phyloP scores from a whole-genome alignment of 2,888 invertebrate species.

The Plagodis pulveraria region DNA sequence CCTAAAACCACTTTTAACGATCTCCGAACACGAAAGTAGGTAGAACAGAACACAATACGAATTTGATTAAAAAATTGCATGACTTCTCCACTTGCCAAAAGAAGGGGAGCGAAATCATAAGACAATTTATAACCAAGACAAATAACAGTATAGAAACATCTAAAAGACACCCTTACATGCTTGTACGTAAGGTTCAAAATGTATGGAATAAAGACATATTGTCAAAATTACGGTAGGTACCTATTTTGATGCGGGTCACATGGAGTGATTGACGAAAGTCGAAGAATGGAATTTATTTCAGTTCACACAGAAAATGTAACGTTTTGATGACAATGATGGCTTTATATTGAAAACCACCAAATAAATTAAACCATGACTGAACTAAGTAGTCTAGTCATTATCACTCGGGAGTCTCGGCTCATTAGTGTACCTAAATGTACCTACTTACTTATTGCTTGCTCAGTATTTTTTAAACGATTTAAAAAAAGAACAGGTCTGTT shows the following conservation, averaged over 20 bases:
- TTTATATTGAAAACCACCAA: too few species aligned
- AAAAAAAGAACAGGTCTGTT: too few species aligned
- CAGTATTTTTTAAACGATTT: too few species aligned
- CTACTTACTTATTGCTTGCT: too few species aligned
- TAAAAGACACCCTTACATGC: constrained; percentile 3
- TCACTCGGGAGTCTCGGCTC: too few species aligned
- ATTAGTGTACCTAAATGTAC: too few species aligned
- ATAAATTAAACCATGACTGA: too few species aligned
- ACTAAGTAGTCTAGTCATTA: too few species aligned
- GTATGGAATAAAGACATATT: not conserved
- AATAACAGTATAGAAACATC: constrained; percentile 7
- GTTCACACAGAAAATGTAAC: too few species aligned
- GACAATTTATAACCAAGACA: constrained; percentile 30
- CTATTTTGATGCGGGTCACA: constrained; percentile 15
- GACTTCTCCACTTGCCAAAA: constrained; percentile 59
- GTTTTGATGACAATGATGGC: too few species aligned
- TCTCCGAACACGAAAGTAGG: constrained; percentile 41
- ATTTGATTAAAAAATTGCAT: constrained; percentile 81
- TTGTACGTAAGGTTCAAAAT: not conserved
- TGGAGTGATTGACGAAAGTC: constrained; percentile 13
- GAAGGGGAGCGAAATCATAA: constrained; percentile 53
- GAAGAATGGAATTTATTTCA: constrained; percentile 5
- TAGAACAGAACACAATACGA: constrained; percentile 40
- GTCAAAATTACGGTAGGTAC: constrained; percentile 12
- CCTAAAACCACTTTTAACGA: constrained; percentile 39